Percentiles rank a stretch among this genome's conserved stretches.
Conservation (phyloP, 2,888 invertebrate species). For the Ophion costatus region DNA sequence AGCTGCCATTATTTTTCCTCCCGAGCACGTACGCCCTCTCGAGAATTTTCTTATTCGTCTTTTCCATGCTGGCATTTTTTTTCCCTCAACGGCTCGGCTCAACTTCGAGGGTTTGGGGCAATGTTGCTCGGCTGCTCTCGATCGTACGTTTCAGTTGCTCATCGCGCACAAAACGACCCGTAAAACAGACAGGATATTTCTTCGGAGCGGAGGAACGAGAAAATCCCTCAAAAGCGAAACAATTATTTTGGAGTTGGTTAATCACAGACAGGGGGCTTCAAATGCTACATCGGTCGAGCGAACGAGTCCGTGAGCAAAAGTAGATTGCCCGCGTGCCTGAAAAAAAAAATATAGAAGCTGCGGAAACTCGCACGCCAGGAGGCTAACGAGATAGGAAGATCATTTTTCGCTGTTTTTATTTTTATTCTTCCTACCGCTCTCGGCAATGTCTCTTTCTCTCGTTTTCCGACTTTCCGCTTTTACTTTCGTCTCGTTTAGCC, state of each 20-base stretch:
- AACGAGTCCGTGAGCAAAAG: slow-evolving; percentile 20
- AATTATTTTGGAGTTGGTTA: slow-evolving; percentile 15
- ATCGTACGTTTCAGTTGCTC: not conserved
- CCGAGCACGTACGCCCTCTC: not conserved
- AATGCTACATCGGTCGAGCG: not conserved
- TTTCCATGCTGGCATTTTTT: not conserved
- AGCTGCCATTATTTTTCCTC: not conserved
- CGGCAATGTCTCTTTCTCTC: slow-evolving; percentile 34
- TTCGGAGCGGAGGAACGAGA: not conserved
- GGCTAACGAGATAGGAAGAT: slow-evolving; percentile 52
- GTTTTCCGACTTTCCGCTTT: slow-evolving; percentile 24
- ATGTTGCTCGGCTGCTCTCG: not conserved
- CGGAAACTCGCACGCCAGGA: slow-evolving; percentile 31
- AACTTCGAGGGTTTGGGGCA: not conserved
- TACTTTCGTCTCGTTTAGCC: slow-evolving; percentile 43
- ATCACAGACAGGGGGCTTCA: slow-evolving; percentile 15
- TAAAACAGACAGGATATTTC: not conserved
- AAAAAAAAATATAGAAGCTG: slow-evolving; percentile 24
- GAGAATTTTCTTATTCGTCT: slow-evolving; percentile 19
- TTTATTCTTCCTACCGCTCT: slow-evolving; percentile 8
- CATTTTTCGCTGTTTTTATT: slow-evolving; percentile 29
- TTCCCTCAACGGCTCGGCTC: not conserved
- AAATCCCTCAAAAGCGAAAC: not conserved
- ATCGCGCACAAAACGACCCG: not conserved
- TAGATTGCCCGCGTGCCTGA: slow-evolving; percentile 41